Evolutionary conservation across 1,140 invertebrate species (phyloP).

Genomic region (Pararge aegeria): DNA sequence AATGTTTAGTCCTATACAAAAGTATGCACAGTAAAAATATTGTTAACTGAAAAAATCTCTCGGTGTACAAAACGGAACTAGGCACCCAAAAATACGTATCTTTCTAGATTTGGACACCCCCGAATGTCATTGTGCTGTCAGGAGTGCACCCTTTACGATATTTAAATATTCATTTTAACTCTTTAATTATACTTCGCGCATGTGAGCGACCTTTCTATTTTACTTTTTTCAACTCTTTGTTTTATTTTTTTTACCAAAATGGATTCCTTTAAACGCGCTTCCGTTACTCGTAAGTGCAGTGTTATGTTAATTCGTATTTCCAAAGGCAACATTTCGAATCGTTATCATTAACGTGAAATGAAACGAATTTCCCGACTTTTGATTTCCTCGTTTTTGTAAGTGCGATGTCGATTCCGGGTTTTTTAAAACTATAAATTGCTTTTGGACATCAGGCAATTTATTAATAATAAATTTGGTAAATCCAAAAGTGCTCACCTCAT

Average conservation of each 20-base stretch:
- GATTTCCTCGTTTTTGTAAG: conserved; percentile 10
- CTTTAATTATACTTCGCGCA: conserved; percentile 74
- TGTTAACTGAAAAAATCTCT: conserved; percentile 22
- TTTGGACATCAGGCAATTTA: no score
- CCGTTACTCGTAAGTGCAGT: conserved; percentile 36
- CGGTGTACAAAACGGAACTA: conserved; percentile 43
- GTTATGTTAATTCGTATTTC: conserved; percentile 39
- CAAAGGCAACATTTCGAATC: conserved; percentile 26
- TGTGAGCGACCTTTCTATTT: conserved; percentile 56
- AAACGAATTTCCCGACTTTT: conserved; percentile 17
- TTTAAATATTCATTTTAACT: conserved; percentile 78
- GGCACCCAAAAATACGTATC: conserved; percentile 70
- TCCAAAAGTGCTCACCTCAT: no score
- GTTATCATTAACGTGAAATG: conserved; percentile 27
- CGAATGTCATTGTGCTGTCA: conserved; percentile 65
- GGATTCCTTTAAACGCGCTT: conserved; percentile 38
- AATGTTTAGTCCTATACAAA: no score
- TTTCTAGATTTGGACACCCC: conserved; percentile 61
- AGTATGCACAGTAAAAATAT: no score
- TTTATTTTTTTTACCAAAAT: conserved; percentile 40
- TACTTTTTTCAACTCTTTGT: conserved; percentile 41
- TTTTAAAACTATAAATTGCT: no score
- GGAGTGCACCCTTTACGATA: conserved; percentile 59
- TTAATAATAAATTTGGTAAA: no score
- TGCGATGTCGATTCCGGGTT: background rate